Conservation (phyloP, 2,888 invertebrate species). For the Dorcus parallelipipedus region DNA sequence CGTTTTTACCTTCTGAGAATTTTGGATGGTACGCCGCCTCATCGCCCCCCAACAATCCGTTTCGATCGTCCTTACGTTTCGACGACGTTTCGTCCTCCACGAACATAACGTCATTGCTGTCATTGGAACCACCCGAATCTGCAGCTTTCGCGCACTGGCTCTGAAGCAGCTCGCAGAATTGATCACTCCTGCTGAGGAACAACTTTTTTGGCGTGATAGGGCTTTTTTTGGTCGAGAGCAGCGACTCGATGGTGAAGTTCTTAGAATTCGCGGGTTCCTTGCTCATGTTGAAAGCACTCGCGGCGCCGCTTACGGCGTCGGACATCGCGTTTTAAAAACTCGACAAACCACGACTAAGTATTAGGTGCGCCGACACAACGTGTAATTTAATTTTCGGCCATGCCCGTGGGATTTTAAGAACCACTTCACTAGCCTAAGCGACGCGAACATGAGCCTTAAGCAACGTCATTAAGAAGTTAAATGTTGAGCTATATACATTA, state of each 20-base stretch:
- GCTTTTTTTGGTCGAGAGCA: slow-evolving; percentile 25
- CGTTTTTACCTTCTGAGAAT: slow-evolving; percentile 27
- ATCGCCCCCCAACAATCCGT: slow-evolving; percentile 23
- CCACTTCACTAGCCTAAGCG: no score
- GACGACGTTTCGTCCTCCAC: slow-evolving; percentile 1
- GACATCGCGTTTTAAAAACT: neutral
- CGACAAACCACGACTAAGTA: no score
- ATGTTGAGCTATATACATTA: slow-evolving; percentile 19
- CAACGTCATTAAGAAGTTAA: slow-evolving; percentile 22
- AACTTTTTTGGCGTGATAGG: neutral
- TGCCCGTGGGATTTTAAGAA: slow-evolving; percentile 4
- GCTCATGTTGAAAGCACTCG: neutral
- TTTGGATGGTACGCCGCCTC: slow-evolving; percentile 26
- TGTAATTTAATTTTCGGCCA: slow-evolving; percentile 12
- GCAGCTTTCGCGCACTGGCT: no score
- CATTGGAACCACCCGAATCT: neutral
- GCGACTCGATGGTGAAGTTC: slow-evolving; percentile 39
- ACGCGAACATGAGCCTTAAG: slow-evolving; percentile 17
- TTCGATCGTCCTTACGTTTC: slow-evolving; percentile 5
- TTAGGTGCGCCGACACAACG: no score
- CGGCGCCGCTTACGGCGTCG: slow-evolving; percentile 4
- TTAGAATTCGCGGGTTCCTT: slow-evolving; percentile 25
- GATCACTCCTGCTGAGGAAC: neutral
- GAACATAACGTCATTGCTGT: slow-evolving; percentile 2
- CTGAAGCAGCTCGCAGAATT: neutral